Percentiles rank a stretch among this genome's conserved stretches.
Conservation (phyloP, 2,113 vertebrate species). For the Loxodonta africana region DNA sequence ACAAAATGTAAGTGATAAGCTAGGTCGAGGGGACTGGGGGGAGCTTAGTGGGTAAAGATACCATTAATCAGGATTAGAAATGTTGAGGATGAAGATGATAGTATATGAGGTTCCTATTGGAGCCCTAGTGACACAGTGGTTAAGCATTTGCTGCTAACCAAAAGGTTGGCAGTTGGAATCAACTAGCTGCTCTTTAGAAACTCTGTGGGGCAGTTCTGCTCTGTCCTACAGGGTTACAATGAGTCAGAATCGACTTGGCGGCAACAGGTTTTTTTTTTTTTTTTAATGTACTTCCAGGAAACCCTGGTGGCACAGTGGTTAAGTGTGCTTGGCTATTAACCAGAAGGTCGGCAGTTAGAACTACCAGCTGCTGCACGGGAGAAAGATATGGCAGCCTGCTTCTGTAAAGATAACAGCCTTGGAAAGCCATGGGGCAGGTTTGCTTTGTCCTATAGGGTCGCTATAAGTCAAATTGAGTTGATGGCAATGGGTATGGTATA, state of each 20-base stretch:
- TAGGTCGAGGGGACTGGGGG: background rate
- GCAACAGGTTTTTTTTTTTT: too few species aligned
- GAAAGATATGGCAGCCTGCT: too few species aligned
- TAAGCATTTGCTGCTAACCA: background rate
- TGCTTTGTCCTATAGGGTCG: too few species aligned
- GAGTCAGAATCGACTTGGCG: too few species aligned
- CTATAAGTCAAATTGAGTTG: too few species aligned
- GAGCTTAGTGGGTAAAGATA: background rate
- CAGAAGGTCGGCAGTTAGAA: too few species aligned
- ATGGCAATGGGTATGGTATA: background rate
- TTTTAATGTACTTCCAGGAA: too few species aligned
- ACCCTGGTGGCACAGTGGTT: too few species aligned
- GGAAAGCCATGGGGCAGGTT: too few species aligned
- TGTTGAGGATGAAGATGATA: background rate
- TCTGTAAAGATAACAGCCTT: too few species aligned
- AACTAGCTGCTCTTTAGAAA: background rate
- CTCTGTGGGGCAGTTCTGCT: background rate
- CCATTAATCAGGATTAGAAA: conserved; percentile 31
- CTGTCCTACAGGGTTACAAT: background rate
- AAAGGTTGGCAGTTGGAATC: background rate
- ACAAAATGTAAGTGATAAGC: background rate
- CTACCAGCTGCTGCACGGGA: too few species aligned
- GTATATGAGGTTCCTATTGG: background rate
- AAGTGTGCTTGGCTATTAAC: too few species aligned
- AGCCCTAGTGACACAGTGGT: background rate